Percentiles rank a stretch among this genome's conserved stretches.
Conservation (phyloP, 2,797 vertebrate genomes). For the Prionace glauca region DNA sequence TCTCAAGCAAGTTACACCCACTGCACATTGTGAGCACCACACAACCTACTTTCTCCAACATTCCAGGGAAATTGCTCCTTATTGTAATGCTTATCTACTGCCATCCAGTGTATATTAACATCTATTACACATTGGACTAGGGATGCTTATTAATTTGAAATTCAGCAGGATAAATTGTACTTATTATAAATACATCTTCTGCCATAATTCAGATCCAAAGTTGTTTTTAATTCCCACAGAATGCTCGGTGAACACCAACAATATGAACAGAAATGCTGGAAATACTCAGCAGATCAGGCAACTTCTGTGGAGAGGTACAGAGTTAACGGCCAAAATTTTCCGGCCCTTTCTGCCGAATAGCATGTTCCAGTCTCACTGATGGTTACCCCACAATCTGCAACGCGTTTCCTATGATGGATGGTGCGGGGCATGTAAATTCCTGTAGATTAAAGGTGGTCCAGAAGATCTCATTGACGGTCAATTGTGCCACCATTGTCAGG, state of each 20-base stretch:
- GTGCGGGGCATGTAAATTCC: no score
- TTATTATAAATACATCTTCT: not conserved
- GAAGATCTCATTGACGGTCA: no score
- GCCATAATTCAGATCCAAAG: not conserved
- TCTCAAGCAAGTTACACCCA: not conserved
- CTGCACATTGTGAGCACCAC: not conserved
- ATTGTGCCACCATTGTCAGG: no score
- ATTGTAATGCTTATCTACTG: slow-evolving; percentile 13
- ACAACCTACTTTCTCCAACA: not conserved
- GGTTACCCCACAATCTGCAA: no score
- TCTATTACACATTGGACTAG: not conserved
- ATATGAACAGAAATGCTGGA: not conserved
- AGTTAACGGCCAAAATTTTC: not conserved
- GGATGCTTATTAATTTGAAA: not conserved
- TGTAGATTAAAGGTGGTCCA: no score
- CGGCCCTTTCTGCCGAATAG: no score
- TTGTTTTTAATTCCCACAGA: not conserved
- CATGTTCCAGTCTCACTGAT: no score
- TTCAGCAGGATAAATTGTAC: not conserved
- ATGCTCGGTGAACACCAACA: not conserved
- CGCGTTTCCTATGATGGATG: no score
- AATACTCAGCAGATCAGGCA: not conserved
- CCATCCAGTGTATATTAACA: not conserved
- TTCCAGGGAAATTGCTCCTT: not conserved
- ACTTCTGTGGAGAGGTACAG: not conserved